These are phyloP conservation scores for Gymnogyps californianus DNA, from an alignment of 2,113 vertebrate genomes.

Conservation along the genomic window DNA sequence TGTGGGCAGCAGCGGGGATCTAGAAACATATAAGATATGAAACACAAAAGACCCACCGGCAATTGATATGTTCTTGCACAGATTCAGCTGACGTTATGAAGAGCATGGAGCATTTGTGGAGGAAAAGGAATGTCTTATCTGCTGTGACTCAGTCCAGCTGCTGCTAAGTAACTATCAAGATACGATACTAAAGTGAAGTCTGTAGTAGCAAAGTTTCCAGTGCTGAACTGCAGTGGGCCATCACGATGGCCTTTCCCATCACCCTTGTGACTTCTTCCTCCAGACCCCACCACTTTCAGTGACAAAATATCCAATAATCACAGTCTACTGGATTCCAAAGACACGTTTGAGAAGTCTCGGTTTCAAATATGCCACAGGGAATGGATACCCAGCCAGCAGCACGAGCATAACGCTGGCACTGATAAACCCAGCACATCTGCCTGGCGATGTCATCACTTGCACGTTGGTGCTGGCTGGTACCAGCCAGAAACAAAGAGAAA, in stretches of 20 bases:
- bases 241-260: not conserved
- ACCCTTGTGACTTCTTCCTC: not conserved
- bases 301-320: not conserved
- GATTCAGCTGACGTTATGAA: not conserved
- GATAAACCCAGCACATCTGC: not conserved
- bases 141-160: constrained; percentile 4
- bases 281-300: not conserved
- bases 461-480: not conserved
- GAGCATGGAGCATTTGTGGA: not conserved
- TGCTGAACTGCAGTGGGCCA: not conserved
- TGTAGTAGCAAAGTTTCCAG: not conserved
- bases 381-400: not conserved
- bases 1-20: constrained; percentile 50
- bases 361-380: not conserved
- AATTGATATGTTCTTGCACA: not conserved
- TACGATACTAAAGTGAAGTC: not conserved
- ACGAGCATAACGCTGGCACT: not conserved
- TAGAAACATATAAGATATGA: constrained; percentile 34
- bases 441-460: not conserved
- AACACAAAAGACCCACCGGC: not conserved
- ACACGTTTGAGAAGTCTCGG: not conserved
- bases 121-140: not conserved
- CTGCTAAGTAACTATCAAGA: constrained; percentile 25
- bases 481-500: not conserved
- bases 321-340: not conserved